These are phyloP conservation scores for Cerceris rybyensis DNA, from an alignment of 2,888 invertebrate species.

Conservation along the genomic window DNA sequence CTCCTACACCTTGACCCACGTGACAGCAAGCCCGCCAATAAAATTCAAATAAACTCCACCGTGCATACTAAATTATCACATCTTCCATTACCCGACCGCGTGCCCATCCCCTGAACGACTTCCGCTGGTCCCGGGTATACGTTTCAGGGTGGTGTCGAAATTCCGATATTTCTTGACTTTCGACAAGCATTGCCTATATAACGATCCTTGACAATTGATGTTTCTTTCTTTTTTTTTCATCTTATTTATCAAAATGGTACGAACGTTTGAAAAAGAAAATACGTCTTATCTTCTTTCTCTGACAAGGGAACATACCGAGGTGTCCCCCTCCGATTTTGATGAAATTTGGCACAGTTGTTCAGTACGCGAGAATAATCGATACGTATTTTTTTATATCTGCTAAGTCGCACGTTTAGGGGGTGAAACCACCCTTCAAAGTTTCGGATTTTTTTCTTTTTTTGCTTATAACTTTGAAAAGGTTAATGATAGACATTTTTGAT, in stretches of 20 bases:
- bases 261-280: background rate
- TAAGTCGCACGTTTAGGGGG: no score
- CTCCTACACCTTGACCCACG: slow-evolving; percentile 69
- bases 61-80: slow-evolving; percentile 82
- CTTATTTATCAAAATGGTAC: background rate
- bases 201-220: background rate
- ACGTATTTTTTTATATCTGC: no score
- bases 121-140: slow-evolving; percentile 44
- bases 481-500: no score
- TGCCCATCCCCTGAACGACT: slow-evolving; percentile 59
- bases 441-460: no score
- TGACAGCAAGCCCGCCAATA: slow-evolving; percentile 79
- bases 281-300: background rate
- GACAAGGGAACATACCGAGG: no score
- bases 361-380: no score
- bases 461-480: no score
- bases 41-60: slow-evolving; percentile 82
- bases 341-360: no score
- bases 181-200: background rate
- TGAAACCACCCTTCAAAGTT: no score
- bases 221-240: background rate
- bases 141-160: slow-evolving; percentile 55
- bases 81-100: slow-evolving; percentile 78
- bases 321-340: no score
- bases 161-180: slow-evolving; percentile 61